Evolutionary conservation across 2,113 vertebrate species (phyloP).

Genomic region (Hyperopisus bebe): DNA sequence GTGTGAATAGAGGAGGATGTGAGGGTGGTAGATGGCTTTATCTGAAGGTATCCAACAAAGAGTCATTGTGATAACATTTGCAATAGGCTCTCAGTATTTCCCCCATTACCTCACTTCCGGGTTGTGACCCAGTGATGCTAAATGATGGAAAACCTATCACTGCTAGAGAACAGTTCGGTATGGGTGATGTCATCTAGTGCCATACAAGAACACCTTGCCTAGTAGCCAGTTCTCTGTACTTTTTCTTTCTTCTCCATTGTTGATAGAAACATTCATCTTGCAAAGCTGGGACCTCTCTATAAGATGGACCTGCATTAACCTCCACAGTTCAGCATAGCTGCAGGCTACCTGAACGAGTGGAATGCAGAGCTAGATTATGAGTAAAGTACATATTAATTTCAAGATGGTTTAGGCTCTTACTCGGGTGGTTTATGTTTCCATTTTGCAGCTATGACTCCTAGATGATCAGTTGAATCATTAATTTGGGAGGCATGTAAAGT

Average conservation of each 20-base stretch:
- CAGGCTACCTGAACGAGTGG: not conserved
- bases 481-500: not conserved
- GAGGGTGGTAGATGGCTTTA: not conserved
- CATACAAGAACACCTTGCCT: not conserved
- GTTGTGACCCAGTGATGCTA: not conserved
- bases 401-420: not conserved
- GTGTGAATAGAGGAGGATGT: not conserved
- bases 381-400: not conserved
- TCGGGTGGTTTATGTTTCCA: not conserved
- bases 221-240: not conserved
- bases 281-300: not conserved
- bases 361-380: not conserved
- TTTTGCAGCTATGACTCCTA: not conserved
- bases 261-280: not conserved
- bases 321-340: not conserved
- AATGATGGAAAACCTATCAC: not conserved
- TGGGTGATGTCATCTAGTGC: not conserved
- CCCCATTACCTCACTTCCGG: not conserved
- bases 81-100: not conserved
- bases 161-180: not conserved
- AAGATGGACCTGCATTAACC: not conserved
- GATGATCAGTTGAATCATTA: not conserved
- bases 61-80: not conserved
- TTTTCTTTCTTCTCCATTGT: not conserved
- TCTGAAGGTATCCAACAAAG: not conserved